Conservation (phyloP, 1,140 invertebrate genomes). For the Tyrophagus putrescentiae region DNA sequence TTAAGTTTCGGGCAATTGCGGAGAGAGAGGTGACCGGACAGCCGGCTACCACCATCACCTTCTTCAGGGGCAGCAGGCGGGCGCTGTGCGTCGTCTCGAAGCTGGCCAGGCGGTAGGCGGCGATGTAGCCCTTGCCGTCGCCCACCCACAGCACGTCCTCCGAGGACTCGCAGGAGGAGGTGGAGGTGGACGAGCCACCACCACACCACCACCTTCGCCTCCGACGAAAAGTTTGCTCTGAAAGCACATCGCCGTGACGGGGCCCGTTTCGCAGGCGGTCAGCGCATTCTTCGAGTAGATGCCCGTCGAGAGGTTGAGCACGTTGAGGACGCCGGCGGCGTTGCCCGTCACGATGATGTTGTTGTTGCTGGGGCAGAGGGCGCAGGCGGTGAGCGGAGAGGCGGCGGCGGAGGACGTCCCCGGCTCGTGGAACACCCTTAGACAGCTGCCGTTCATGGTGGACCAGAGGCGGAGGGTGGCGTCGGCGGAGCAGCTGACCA, state of each 20-base stretch:
- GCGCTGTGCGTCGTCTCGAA: constrained; percentile 29
- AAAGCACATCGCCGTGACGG: constrained; percentile 27
- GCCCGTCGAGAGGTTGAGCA: constrained; percentile 72
- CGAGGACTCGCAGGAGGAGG: too few relatives aligned
- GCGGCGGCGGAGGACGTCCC: constrained; percentile 31
- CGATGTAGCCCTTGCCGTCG: constrained; percentile 35
- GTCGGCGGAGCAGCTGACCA: constrained; percentile 61
- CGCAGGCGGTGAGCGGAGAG: constrained; percentile 52
- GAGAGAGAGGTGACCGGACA: constrained; percentile 26
- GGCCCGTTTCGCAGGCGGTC: background rate
- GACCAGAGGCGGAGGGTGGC: constrained; percentile 60
- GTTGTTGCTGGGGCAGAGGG: constrained; percentile 71
- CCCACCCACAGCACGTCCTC: constrained; percentile 35
- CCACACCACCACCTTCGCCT: too few relatives aligned
- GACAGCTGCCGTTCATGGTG: constrained; percentile 41
- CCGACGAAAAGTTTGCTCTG: too few relatives aligned
- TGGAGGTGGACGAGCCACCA: too few relatives aligned
- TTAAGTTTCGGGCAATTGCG: constrained; percentile 25
- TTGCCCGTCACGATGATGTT: constrained; percentile 75
- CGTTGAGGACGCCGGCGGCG: constrained; percentile 53
- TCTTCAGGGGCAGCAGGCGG: constrained; percentile 7
- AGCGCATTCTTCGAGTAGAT: constrained; percentile 43
- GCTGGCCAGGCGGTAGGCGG: constrained; percentile 34
- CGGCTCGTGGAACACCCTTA: constrained; percentile 50
- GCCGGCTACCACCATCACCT: constrained; percentile 16